Evolutionary conservation across 2,113 vertebrate species (phyloP).

Genomic region (Eleginops maclovinus): DNA sequence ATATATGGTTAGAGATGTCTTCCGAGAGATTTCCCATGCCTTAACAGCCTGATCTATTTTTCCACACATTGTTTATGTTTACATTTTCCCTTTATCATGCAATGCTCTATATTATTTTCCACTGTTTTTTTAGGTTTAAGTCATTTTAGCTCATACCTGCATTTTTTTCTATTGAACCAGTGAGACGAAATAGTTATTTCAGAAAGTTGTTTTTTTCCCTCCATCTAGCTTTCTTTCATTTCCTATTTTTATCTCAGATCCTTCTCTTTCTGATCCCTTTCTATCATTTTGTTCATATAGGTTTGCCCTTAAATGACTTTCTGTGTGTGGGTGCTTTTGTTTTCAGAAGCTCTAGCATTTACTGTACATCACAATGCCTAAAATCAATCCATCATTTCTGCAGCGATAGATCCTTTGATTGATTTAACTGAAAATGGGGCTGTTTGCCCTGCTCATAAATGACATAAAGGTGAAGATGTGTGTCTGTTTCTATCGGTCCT

Average conservation of each 20-base stretch:
- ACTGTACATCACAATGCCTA: neutral
- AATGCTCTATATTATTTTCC: neutral
- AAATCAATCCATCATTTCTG: conserved; percentile 47
- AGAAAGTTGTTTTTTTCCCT: neutral
- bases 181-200: no score
- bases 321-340: neutral
- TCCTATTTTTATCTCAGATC: conserved; percentile 30
- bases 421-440: conserved; percentile 51
- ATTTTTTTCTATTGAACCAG: no score
- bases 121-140: neutral
- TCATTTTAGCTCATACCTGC: no score
- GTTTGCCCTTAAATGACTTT: conserved; percentile 7
- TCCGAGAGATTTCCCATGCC: neutral
- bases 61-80: neutral
- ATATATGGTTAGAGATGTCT: neutral
- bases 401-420: conserved; percentile 30
- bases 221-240: neutral
- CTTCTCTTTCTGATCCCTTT: conserved; percentile 10
- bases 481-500: neutral
- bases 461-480: neutral
- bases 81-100: conserved; percentile 19
- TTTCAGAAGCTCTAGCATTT: neutral
- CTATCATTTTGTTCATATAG: conserved; percentile 1
- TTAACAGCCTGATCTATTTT: neutral
- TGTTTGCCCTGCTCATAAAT: conserved; percentile 35